A percentile compares a stretch with the other conserved stretches of the same genome.
These are phyloP conservation scores for Rhinella marina DNA, from an alignment of 2,797 vertebrate species.

Conservation along the genomic window DNA sequence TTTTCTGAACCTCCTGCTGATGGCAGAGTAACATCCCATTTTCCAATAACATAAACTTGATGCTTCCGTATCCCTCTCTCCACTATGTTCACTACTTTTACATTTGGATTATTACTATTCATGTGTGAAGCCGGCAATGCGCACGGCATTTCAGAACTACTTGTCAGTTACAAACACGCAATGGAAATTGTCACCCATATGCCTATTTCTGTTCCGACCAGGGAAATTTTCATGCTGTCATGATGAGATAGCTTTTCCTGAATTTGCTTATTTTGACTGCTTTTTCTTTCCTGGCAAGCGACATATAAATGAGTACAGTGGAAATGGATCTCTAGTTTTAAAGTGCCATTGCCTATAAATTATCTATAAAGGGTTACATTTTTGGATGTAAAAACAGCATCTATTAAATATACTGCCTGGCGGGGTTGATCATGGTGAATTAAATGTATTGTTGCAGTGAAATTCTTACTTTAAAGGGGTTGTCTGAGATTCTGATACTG, in stretches of 20 bases:
- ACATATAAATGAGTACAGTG: not conserved
- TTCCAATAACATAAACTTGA: not conserved
- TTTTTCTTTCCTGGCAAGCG: not conserved
- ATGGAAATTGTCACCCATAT: not conserved
- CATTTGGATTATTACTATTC: conserved; percentile 10
- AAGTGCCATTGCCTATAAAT: not conserved
- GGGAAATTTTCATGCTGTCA: not conserved
- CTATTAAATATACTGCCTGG: no score
- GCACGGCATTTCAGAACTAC: not conserved
- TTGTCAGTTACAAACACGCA: not conserved
- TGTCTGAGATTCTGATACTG: no score
- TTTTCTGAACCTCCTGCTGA: no score
- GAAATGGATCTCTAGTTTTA: not conserved
- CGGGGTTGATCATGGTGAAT: no score
- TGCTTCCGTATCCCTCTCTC: not conserved
- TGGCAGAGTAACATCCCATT: not conserved
- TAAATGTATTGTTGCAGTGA: no score
- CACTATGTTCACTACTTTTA: not conserved
- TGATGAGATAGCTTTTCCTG: not conserved
- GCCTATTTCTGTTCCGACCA: not conserved
- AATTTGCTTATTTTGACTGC: not conserved
- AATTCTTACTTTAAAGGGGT: no score
- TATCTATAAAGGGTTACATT: not conserved
- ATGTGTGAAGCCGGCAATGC: not conserved
- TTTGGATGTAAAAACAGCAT: not conserved